Evolutionary conservation across 2,113 vertebrate genomes (phyloP), one percentile per base, ranked within the genome.

Genomic region (Phalacrocorax brasilianus): DNA sequence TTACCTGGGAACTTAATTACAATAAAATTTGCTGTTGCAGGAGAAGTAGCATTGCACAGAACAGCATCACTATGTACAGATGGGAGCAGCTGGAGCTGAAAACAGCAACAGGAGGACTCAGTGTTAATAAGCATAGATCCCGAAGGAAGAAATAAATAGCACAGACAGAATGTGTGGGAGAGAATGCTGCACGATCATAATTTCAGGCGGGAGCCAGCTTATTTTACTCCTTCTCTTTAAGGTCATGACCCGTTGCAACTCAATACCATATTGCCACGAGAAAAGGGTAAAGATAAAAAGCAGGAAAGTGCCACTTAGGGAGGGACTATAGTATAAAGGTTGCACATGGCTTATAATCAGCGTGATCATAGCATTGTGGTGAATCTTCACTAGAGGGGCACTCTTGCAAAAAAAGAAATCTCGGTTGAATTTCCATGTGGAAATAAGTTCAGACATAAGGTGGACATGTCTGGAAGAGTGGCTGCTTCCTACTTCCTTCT

Each of bases 1-100:
- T 85, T 71, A 82, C 47, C 40, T 78, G 66, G 70, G 62, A 61
- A 71, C 88, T 76, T 70, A 83, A 74, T 83, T 40, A 74, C 73
- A 86, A 4, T 21, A 9, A 59, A 71, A 47, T 27, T 2, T 45
- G 87, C 56, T 79, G 77, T 20, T 71, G 70, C 70, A 65, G 85
- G 55, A 75, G 84, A 38, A 68, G 71, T 0, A 70, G 63, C 58
- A 9, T 5, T 21, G 62, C 61, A 44, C 74, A 85, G 77, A 12
- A 8, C 0, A 65, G 49, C 6, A 35, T 68, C 53, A 47, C 73
- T 22, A 5, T 2, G 78, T 56, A 66, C 95, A 96, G 91, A 88
- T 94, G 81, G 85, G 62, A 96, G 71, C 91, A 96, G 94, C 91
- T 96, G 93, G 88, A 93, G 87, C 91, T 82, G 52, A 52, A 11